phyloP scores from a whole-genome alignment of 2,113 vertebrate genomes.

The Anthoscopus minutus region DNA sequence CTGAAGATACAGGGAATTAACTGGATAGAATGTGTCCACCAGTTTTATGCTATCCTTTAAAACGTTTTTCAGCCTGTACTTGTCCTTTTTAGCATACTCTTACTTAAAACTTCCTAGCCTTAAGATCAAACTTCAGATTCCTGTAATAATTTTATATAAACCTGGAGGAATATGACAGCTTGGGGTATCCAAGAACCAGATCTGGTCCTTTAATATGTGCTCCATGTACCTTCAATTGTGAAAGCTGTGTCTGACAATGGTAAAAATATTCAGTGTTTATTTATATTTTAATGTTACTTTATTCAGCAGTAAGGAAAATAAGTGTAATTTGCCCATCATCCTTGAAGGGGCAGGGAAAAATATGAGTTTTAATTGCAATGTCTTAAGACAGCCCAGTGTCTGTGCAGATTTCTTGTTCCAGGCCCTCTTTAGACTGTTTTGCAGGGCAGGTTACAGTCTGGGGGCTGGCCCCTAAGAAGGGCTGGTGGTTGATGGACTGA shows the following conservation, averaged over 20 bases:
- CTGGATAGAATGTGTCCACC: background rate
- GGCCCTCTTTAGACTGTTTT: background rate
- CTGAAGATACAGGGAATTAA: background rate
- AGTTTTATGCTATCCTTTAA: background rate
- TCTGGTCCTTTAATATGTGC: background rate
- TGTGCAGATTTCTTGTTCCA: background rate
- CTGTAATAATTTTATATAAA: background rate
- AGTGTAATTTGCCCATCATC: background rate
- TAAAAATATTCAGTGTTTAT: background rate
- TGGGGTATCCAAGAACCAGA: background rate
- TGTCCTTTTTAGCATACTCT: background rate
- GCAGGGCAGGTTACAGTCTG: background rate
- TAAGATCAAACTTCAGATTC: background rate
- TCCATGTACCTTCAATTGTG: background rate
- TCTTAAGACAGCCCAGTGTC: background rate
- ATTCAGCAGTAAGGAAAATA: background rate
- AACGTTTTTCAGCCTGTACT: background rate
- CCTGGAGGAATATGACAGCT: background rate
- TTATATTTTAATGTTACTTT: background rate
- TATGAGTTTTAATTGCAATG: background rate
- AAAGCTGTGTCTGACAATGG: background rate
- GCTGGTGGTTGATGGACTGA: background rate
- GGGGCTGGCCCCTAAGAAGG: background rate
- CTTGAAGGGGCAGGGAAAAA: background rate
- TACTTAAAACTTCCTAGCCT: background rate